Conservation (phyloP, 2,113 vertebrate genomes). For the Myrmecobius fasciatus region DNA sequence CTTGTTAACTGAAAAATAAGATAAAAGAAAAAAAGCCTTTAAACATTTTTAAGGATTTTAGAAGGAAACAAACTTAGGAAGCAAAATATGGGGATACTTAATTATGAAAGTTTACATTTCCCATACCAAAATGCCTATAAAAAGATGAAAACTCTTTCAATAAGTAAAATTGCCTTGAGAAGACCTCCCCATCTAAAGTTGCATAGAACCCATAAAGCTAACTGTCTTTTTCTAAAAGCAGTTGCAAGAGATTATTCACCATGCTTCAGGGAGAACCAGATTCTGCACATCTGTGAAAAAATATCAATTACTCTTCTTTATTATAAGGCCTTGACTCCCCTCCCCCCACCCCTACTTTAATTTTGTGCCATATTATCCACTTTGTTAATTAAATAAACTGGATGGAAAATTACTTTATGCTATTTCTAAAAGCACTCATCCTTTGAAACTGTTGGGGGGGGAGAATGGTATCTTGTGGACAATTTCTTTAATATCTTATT, state of each 20-base stretch:
- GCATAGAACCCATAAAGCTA: not conserved
- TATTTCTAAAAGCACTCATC: not conserved
- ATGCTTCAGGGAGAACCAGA: not conserved
- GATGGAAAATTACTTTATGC: constrained; percentile 12
- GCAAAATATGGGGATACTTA: not conserved
- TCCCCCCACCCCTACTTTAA: constrained; percentile 3
- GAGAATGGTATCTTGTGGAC: not conserved
- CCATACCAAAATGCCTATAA: not conserved
- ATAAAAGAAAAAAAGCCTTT: not conserved
- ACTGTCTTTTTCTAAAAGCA: not conserved
- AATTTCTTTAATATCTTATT: constrained; percentile 27
- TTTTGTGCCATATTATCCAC: constrained; percentile 15
- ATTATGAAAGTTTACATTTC: not conserved
- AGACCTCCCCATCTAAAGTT: not conserved
- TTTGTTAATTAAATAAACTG: constrained; percentile 42
- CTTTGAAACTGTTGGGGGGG: constrained; percentile 36
- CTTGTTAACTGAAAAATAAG: not conserved
- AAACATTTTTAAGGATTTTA: not conserved
- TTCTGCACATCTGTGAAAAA: not conserved
- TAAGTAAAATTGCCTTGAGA: not conserved
- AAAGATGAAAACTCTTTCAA: not conserved
- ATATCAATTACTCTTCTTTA: not conserved
- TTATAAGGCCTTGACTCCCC: constrained; percentile 32
- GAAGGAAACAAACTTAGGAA: not conserved
- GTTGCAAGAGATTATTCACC: not conserved